Conservation (phyloP, 2,113 vertebrate genomes). For the Tyto alba region DNA sequence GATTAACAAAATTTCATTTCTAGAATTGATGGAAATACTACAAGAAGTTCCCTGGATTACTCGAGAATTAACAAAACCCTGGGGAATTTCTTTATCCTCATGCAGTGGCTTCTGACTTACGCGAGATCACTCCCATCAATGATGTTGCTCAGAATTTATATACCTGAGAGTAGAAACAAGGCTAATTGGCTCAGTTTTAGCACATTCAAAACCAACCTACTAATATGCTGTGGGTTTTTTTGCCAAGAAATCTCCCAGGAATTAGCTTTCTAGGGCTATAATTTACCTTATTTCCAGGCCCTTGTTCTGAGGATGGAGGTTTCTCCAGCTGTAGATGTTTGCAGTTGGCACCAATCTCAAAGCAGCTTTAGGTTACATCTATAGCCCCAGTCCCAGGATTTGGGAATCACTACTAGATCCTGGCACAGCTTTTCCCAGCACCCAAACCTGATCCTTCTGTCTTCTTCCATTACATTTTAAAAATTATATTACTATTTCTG, state of each 20-base stretch:
- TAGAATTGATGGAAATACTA: neutral
- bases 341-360: neutral
- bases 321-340: neutral
- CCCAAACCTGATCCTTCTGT: neutral
- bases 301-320: neutral
- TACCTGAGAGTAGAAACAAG: neutral
- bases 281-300: neutral
- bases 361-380: neutral
- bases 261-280: neutral
- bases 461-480: neutral
- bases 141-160: neutral
- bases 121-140: neutral
- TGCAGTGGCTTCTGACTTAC: neutral
- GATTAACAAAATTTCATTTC: neutral
- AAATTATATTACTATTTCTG: neutral
- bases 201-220: neutral
- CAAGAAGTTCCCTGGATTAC: neutral
- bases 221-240: rapidly evolving
- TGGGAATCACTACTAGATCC: neutral
- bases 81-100: neutral
- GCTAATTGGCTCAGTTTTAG: neutral
- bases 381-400: neutral
- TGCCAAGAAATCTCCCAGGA: neutral
- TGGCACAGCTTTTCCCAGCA: neutral
- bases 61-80: neutral